Percentiles rank a stretch among this genome's conserved stretches.
Evolutionary conservation across 2,888 invertebrate genomes (phyloP).

Genomic region (Acleris laterana): DNA sequence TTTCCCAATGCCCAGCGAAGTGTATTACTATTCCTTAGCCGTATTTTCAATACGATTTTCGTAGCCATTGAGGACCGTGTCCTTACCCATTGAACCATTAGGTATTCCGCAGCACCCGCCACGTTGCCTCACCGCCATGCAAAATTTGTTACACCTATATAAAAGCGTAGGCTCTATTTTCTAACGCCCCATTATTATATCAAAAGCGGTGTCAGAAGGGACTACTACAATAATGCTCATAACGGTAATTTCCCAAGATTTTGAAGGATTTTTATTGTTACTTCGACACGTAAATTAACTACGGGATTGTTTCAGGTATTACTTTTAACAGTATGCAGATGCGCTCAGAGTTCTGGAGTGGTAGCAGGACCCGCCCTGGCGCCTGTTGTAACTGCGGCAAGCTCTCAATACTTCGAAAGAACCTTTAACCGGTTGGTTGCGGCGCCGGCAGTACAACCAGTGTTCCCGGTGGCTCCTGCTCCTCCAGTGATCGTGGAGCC

Average conservation of each 20-base stretch:
- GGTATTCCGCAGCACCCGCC: constrained; percentile 76
- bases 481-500: constrained; percentile 48
- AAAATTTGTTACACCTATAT: constrained; percentile 84
- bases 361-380: constrained; percentile 53
- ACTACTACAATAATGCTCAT: constrained; percentile 62
- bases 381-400: constrained; percentile 86
- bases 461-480: constrained; percentile 44
- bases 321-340: constrained; percentile 55
- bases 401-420: constrained; percentile 87
- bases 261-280: not conserved
- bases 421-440: constrained; percentile 84
- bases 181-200: constrained; percentile 76
- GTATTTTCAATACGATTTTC: constrained; percentile 80
- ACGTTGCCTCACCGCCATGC: constrained; percentile 79
- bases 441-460: constrained; percentile 50
- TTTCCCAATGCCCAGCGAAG: constrained; percentile 67
- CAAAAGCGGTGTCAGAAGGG: constrained; percentile 63
- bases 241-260: constrained; percentile 53
- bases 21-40: constrained; percentile 77
- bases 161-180: constrained; percentile 76
- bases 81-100: constrained; percentile 80
- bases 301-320: constrained; percentile 59
- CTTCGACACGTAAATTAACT: not conserved
- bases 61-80: constrained; percentile 80
- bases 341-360: constrained; percentile 62